phyloP scores from a whole-genome alignment of 2,113 vertebrate species.

The Ceuthmochares aereus region DNA sequence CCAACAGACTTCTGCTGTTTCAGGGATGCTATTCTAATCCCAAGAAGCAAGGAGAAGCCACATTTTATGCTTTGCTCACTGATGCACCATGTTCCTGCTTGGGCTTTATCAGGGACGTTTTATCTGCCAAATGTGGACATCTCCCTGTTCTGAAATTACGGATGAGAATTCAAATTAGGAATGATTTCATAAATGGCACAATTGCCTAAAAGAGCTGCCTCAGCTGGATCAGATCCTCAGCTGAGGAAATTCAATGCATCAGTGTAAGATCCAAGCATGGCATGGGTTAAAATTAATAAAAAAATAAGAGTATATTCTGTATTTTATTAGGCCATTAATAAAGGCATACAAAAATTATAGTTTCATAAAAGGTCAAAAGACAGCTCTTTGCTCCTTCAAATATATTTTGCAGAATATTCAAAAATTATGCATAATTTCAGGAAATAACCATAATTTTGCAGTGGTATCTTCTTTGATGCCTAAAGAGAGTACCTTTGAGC shows the following conservation, averaged over 20 bases:
- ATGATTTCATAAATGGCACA: not conserved
- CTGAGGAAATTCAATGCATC: not conserved
- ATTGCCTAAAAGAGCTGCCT: conserved; percentile 26
- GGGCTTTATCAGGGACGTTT: conserved; percentile 3
- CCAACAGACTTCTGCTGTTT: conserved; percentile 49
- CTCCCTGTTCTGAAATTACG: not conserved
- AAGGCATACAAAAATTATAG: conserved; percentile 20
- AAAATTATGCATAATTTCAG: conserved; percentile 5
- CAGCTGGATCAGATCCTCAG: not conserved
- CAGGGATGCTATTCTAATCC: conserved; percentile 56
- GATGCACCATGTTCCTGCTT: not conserved
- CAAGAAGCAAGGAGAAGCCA: conserved; percentile 29
- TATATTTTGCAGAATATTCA: conserved; percentile 28
- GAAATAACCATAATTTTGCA: not conserved
- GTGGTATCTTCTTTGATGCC: not conserved
- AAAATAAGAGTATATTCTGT: not conserved
- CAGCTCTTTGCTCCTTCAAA: conserved; percentile 4
- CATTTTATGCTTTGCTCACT: conserved; percentile 23
- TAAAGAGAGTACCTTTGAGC: not conserved
- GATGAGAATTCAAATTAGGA: conserved; percentile 12
- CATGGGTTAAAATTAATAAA: conserved; percentile 4
- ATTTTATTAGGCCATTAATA: conserved; percentile 49
- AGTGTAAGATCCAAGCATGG: not conserved
- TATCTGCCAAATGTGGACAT: not conserved
- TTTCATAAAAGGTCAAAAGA: conserved; percentile 52